Conservation (phyloP, 2,888 invertebrate genomes). For the Diaphora mendica region DNA sequence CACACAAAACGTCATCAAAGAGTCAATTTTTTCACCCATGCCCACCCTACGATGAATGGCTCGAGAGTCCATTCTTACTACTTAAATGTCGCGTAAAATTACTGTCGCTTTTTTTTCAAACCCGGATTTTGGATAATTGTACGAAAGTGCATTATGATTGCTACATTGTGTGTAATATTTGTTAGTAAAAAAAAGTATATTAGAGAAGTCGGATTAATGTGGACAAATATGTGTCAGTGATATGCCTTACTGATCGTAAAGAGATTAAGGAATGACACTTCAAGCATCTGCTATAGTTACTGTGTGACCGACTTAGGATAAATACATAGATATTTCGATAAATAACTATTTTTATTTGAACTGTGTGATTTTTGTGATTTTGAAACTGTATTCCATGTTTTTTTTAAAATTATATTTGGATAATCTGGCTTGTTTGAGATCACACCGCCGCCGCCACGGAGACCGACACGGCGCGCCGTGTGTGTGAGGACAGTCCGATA, state of each 20-base stretch:
- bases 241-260: slow-evolving; percentile 13
- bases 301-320: not conserved
- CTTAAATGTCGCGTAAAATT: slow-evolving; percentile 60
- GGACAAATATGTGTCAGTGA: slow-evolving; percentile 18
- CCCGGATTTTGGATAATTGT: slow-evolving; percentile 40
- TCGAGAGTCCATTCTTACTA: slow-evolving; percentile 58
- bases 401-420: not conserved
- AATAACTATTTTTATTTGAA: not conserved
- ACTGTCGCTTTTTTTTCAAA: slow-evolving; percentile 47
- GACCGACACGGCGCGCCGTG: too few relatives aligned
- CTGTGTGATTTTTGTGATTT: not conserved
- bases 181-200: slow-evolving; percentile 9
- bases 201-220: slow-evolving; percentile 38
- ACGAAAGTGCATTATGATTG: slow-evolving; percentile 40
- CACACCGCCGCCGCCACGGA: too few relatives aligned
- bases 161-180: slow-evolving; percentile 30
- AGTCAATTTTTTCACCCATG: slow-evolving; percentile 44
- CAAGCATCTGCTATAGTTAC: not conserved
- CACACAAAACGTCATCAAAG: slow-evolving; percentile 52
- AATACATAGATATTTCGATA: slow-evolving; percentile 1
- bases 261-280: slow-evolving; percentile 7
- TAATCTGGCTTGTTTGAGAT: too few relatives aligned
- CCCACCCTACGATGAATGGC: slow-evolving; percentile 51
- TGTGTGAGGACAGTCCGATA: too few relatives aligned
- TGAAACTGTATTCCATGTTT: not conserved